These are phyloP conservation scores for Actenoides hombroni DNA, from an alignment of 2,113 vertebrate genomes.

Conservation along the genomic window DNA sequence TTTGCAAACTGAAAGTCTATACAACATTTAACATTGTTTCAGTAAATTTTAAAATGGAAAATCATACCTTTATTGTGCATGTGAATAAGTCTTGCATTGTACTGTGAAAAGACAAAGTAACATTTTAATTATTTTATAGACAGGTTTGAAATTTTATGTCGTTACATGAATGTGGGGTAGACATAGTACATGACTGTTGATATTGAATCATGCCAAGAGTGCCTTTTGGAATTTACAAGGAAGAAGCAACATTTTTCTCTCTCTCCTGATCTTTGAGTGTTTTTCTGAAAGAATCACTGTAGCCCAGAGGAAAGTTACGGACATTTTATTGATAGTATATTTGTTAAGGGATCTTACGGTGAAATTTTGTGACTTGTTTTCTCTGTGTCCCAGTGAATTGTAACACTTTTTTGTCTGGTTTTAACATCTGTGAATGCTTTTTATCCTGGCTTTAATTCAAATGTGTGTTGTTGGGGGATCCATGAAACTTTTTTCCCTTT, in stretches of 20 bases:
- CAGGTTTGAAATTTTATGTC: background rate
- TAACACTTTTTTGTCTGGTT: background rate
- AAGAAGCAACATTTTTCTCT: background rate
- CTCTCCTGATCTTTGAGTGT: background rate
- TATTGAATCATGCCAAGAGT: background rate
- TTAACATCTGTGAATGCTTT: background rate
- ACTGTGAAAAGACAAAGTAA: background rate
- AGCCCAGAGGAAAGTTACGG: background rate
- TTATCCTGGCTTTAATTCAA: background rate
- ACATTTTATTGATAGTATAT: background rate
- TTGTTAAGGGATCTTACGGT: background rate
- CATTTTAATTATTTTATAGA: background rate
- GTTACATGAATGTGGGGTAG: background rate
- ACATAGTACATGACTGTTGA: rapidly evolving
- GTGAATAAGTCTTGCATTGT: background rate
- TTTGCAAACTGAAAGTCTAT: background rate
- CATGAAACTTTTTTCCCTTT: background rate
- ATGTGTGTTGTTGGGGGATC: background rate
- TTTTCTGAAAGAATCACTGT: background rate
- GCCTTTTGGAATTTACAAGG: background rate
- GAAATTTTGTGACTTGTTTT: background rate
- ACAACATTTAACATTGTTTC: background rate
- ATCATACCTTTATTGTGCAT: background rate
- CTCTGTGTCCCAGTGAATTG: background rate
- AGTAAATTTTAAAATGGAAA: background rate